Evolutionary conservation across 2,113 vertebrate species (phyloP).

Genomic region (Lophochroa leadbeateri): DNA sequence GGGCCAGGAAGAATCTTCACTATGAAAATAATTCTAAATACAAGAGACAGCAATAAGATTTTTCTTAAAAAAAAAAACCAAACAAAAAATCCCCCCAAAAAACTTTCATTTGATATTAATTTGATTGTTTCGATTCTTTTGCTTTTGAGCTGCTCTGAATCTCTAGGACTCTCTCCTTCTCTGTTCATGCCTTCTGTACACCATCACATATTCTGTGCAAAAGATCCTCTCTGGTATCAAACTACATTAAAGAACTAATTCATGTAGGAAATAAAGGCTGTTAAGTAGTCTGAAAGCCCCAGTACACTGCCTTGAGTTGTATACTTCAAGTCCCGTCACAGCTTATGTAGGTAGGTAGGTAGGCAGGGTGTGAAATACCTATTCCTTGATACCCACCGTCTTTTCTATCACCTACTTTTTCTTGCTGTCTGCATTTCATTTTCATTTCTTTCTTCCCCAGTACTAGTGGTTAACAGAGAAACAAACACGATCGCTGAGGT

Average conservation of each 20-base stretch:
- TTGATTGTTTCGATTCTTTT: neutral
- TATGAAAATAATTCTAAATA: neutral
- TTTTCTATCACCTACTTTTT: neutral
- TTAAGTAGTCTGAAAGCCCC: neutral
- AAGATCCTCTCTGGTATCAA: neutral
- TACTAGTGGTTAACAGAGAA: neutral
- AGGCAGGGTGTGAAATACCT: neutral
- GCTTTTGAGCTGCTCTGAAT: neutral
- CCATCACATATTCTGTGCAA: neutral
- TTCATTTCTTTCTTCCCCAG: neutral
- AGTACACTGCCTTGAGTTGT: neutral
- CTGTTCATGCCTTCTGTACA: neutral
- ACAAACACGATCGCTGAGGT: fast-evolving
- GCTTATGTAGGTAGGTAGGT: neutral
- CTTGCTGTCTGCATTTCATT: neutral
- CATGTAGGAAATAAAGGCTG: neutral
- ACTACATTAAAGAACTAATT: neutral
- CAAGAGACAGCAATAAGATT: neutral
- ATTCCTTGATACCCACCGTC: neutral
- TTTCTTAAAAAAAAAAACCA: neutral
- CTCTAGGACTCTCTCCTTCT: neutral
- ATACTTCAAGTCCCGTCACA: neutral
- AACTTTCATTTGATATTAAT: neutral
- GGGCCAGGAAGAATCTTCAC: neutral
- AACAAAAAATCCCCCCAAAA: neutral